These are phyloP conservation scores for Sanderia malayensis DNA, from an alignment of 30 jellyfish, hydroid and myxozoan genomes.

Conservation along the genomic window DNA sequence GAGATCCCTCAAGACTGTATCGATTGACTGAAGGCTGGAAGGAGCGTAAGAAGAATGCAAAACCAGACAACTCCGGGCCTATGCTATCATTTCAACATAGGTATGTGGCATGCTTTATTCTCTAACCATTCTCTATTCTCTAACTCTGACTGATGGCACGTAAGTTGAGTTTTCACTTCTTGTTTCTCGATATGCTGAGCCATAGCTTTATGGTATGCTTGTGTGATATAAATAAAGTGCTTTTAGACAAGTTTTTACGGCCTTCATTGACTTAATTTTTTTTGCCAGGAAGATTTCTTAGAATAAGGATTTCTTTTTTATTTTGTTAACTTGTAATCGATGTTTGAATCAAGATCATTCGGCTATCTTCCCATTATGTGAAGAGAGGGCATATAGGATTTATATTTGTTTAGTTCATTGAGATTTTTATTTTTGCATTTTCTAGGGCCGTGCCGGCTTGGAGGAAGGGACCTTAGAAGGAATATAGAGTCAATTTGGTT, in stretches of 20 bases:
- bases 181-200: too few relatives aligned
- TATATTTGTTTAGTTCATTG: neutral
- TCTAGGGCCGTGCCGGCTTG: slow-evolving; percentile 72
- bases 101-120: slow-evolving; percentile 7
- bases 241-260: neutral
- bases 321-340: neutral
- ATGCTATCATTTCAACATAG: slow-evolving; percentile 46
- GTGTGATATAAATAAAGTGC: too few relatives aligned
- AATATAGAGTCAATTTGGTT: too few relatives aligned
- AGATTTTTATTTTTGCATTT: neutral
- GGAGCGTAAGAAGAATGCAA: slow-evolving; percentile 46
- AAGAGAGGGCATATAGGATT: neutral
- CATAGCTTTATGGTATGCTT: too few relatives aligned
- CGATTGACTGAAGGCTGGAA: slow-evolving; percentile 83
- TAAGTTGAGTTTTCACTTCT: too few relatives aligned
- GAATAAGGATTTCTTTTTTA: neutral
- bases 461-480: slow-evolving; percentile 50
- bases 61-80: slow-evolving; percentile 32
- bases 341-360: too few relatives aligned
- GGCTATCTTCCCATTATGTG: neutral
- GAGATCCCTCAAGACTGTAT: slow-evolving; percentile 84
- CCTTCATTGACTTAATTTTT: neutral
- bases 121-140: neutral
- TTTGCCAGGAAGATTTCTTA: neutral
- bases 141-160: too few relatives aligned